A percentile compares a stretch with the other conserved stretches of the same genome.
These are phyloP conservation scores for Psittacula derbiana DNA, from an alignment of 2,797 vertebrate genomes.

Conservation along the genomic window DNA sequence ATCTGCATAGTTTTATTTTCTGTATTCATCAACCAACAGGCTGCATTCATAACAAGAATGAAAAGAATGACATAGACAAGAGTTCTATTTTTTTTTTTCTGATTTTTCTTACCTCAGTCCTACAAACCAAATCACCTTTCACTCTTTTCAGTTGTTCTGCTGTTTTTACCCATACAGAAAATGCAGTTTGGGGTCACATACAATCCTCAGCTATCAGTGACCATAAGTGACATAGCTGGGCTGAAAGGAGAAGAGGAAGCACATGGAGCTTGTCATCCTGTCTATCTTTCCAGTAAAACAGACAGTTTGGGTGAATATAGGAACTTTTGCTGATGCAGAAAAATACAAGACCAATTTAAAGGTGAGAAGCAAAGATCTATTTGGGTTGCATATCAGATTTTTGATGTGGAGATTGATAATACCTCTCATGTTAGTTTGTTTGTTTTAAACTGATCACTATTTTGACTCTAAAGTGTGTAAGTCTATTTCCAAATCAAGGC, in stretches of 20 bases:
- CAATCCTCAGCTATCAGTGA: background rate
- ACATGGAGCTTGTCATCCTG: background rate
- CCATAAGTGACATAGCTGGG: background rate
- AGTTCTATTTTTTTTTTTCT: conserved; percentile 11
- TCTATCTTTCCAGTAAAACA: background rate
- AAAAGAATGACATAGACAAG: background rate
- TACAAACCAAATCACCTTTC: conserved; percentile 32
- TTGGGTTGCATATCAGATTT: background rate
- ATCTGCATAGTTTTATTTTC: background rate
- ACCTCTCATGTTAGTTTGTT: background rate
- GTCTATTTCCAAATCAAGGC: background rate
- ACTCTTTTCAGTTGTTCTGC: conserved; percentile 28
- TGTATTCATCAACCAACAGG: background rate
- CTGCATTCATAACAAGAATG: conserved; percentile 6
- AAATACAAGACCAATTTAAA: background rate
- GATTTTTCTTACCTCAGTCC: background rate
- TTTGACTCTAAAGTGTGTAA: background rate
- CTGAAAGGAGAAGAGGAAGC: background rate
- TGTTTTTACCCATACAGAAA: background rate
- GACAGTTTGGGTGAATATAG: background rate
- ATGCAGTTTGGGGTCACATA: background rate
- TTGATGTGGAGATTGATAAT: background rate
- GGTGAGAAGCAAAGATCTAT: background rate
- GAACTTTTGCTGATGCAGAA: background rate
- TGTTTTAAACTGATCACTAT: background rate